Base-by-base conservation (phyloP, 2,797 vertebrate species). In the Champsocephalus esox region DNA sequence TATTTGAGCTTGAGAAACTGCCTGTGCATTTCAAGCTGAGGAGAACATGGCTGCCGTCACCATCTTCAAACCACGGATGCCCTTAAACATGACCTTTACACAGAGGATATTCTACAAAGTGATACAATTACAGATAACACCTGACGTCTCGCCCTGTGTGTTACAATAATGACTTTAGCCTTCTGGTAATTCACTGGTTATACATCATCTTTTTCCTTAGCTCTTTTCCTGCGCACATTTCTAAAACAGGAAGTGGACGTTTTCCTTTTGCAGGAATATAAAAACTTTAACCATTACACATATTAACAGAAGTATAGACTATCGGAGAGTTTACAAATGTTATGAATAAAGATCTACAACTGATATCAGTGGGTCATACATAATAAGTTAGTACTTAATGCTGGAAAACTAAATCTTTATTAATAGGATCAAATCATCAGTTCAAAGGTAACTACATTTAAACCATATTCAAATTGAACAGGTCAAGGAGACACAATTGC, bases 11-110 rank as follows among this genome's bases (percentile, higher is more conserved):
- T 0, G 3, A 57, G 52, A 76, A 66, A 54, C 61, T 58, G 48
- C 41, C 52, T 38, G 32, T 51, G 70, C 54, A 16, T 51, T 55
- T 85, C 76, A 72, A 82, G 54, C 82, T 55, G 77, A 49, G 70
- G 44, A 43, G 43, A 63, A 76, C 85, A 83, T 74, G 70, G 70
- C 75, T 8, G 9, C 2, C 0, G 2, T 3, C 44, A 49, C 34
- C 54, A 13, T 51, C 52, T 58, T 70, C 14, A 78, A 74, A 61
- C 4, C 44, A 58, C 13, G 52, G 45, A 68, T 45, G 62, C 55
- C 48, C 49, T 78, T 28, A 74, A 70, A 58, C 16, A 21, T 51
- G 51, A 84, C 50, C 71, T 80, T 77, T 52, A 58, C 24, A 46
- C 9, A 12, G 9, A 44, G 34, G 1, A 49, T 59, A 57, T 73